phyloP scores from a whole-genome alignment of 2,888 invertebrate genomes.

The Chydorus sphaericus region DNA sequence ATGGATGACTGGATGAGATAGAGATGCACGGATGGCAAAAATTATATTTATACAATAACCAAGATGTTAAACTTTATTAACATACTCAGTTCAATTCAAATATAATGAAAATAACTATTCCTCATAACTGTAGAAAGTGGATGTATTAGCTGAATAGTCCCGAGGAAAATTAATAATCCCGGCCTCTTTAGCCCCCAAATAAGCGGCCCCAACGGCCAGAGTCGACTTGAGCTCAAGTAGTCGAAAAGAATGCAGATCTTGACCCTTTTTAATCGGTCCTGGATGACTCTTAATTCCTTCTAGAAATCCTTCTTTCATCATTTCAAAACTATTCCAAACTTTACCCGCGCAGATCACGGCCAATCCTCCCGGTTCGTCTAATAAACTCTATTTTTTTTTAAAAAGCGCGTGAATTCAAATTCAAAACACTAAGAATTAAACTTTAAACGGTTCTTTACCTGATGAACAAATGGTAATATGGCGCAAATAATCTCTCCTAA shows the following conservation, averaged over 20 bases:
- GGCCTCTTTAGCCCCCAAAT: constrained; percentile 59
- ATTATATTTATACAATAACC: too few relatives aligned
- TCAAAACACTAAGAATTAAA: neutral
- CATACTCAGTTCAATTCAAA: too few relatives aligned
- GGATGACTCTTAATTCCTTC: constrained; percentile 23
- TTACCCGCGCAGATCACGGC: constrained; percentile 83
- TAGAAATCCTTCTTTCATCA: constrained; percentile 55
- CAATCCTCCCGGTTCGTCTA: constrained; percentile 40
- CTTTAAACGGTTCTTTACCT: constrained; percentile 31
- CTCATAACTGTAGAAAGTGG: too few relatives aligned
- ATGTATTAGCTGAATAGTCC: too few relatives aligned
- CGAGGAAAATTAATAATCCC: constrained; percentile 46
- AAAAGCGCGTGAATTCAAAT: neutral
- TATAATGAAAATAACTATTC: too few relatives aligned
- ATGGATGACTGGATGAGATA: too few relatives aligned
- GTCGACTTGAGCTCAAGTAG: constrained; percentile 55
- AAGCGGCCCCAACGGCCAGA: constrained; percentile 72
- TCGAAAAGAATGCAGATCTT: constrained; percentile 37
- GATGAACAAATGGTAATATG: constrained; percentile 42
- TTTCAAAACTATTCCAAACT: constrained; percentile 84
- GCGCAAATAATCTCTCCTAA: constrained; percentile 52
- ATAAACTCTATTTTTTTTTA: constrained; percentile 35
- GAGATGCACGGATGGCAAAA: too few relatives aligned
- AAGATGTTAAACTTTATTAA: too few relatives aligned
- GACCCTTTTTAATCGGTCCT: constrained; percentile 13